These are phyloP conservation scores for Acestrorhynchus altus DNA, from an alignment of 2,797 vertebrate species.

Conservation along the genomic window DNA sequence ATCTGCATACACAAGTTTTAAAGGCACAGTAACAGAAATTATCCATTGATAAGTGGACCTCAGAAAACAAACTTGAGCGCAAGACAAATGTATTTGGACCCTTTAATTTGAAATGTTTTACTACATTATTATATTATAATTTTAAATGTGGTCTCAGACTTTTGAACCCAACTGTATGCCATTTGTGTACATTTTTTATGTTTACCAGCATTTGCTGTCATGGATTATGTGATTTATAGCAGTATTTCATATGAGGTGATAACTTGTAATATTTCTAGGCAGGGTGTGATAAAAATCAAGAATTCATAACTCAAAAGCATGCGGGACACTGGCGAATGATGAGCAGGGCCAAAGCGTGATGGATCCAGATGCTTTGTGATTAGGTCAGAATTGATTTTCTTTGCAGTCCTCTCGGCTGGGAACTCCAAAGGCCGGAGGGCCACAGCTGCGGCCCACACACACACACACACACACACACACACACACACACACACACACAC, in stretches of 20 bases:
- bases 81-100: too few relatives aligned
- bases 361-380: slow-evolving; percentile 41
- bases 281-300: slow-evolving; percentile 11
- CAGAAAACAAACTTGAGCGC: too few relatives aligned
- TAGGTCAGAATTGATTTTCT: slow-evolving; percentile 50
- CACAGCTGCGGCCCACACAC: slow-evolving; percentile 53
- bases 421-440: slow-evolving; percentile 43
- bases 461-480: slow-evolving; percentile 53
- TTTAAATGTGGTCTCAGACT: too few relatives aligned
- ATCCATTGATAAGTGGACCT: too few relatives aligned
- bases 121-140: too few relatives aligned
- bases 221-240: background rate
- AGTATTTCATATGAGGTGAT: slow-evolving; percentile 4
- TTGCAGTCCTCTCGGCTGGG: slow-evolving; percentile 50
- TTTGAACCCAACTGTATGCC: background rate
- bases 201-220: background rate
- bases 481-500: slow-evolving; percentile 50
- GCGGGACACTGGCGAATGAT: background rate
- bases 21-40: too few relatives aligned
- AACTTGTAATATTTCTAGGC: slow-evolving; percentile 16
- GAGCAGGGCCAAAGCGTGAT: background rate
- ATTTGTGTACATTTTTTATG: slow-evolving; percentile 5
- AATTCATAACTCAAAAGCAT: slow-evolving; percentile 8
- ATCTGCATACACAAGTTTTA: too few relatives aligned
- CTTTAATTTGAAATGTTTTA: too few relatives aligned